Evolutionary conservation across 2,888 invertebrate genomes (phyloP).

Genomic region (Lysandra coridon): DNA sequence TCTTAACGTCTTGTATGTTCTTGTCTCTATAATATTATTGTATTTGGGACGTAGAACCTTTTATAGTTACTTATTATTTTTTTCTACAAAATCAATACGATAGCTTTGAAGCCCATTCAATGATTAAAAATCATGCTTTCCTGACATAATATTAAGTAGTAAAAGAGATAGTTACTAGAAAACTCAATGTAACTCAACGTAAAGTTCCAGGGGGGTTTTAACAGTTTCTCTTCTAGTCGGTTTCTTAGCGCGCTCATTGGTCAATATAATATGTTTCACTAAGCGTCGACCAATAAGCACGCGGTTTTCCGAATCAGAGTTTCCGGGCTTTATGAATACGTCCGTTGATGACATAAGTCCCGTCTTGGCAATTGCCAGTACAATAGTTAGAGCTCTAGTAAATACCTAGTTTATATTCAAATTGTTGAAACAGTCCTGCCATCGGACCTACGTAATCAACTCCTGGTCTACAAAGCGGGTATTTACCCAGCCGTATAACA

Average conservation of each 20-base stretch:
- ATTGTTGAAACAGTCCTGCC: slow-evolving; percentile 48
- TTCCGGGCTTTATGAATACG: neutral
- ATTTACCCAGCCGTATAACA: slow-evolving; percentile 2
- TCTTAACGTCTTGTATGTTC: no score
- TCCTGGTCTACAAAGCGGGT: slow-evolving; percentile 26
- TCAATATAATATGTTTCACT: neutral
- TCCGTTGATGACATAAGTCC: neutral
- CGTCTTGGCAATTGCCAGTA: neutral
- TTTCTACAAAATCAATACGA: no score
- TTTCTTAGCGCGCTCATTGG: neutral
- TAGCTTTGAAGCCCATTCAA: no score
- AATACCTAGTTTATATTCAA: slow-evolving; percentile 64
- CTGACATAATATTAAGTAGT: no score
- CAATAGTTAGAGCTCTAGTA: slow-evolving; percentile 30
- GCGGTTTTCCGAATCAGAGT: neutral
- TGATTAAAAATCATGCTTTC: no score
- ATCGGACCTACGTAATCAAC: slow-evolving; percentile 38
- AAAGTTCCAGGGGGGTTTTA: no score
- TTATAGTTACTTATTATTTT: no score
- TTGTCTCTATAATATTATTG: no score
- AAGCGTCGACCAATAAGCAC: neutral
- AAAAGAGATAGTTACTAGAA: no score
- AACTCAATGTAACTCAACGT: no score
- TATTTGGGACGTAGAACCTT: no score
- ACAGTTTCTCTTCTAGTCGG: neutral